Evolutionary conservation across 1,140 invertebrate species (phyloP).

Genomic region (Psix sp.): DNA sequence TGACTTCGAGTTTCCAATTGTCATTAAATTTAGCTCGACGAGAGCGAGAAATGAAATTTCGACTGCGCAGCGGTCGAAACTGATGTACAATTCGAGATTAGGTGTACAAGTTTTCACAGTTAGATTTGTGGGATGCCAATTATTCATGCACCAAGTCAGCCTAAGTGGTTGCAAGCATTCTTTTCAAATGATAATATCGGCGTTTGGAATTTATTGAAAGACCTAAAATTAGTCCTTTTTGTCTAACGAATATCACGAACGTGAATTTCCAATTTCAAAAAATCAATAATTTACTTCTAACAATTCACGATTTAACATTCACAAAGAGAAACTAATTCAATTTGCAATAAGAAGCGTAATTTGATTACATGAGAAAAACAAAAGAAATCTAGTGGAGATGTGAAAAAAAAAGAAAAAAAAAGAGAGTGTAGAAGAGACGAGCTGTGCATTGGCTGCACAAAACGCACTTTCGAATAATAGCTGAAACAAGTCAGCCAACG

Average conservation of each 20-base stretch:
- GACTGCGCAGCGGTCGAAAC: background rate
- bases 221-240: constrained; percentile 10
- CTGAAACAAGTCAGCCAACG: constrained; percentile 12
- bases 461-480: constrained; percentile 40
- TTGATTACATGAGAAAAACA: constrained; percentile 6
- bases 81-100: background rate
- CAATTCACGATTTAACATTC: too few relatives aligned
- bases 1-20: too few relatives aligned
- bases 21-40: background rate
- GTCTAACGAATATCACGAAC: too few relatives aligned
- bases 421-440: constrained; percentile 22
- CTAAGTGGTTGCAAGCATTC: constrained; percentile 32
- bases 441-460: constrained; percentile 43
- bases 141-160: constrained; percentile 26
- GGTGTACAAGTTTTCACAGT: constrained; percentile 9
- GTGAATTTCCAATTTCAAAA: too few relatives aligned
- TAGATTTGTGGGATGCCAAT: constrained; percentile 26
- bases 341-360: background rate
- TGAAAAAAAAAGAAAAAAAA: constrained; percentile 14
- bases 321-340: background rate
- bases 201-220: constrained; percentile 23
- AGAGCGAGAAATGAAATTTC: background rate
- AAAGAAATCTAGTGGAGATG: too few relatives aligned
- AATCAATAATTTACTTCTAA: too few relatives aligned
- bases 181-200: constrained; percentile 33